Conservation (phyloP, 2,888 invertebrate genomes). For the Thalpophila matura region DNA sequence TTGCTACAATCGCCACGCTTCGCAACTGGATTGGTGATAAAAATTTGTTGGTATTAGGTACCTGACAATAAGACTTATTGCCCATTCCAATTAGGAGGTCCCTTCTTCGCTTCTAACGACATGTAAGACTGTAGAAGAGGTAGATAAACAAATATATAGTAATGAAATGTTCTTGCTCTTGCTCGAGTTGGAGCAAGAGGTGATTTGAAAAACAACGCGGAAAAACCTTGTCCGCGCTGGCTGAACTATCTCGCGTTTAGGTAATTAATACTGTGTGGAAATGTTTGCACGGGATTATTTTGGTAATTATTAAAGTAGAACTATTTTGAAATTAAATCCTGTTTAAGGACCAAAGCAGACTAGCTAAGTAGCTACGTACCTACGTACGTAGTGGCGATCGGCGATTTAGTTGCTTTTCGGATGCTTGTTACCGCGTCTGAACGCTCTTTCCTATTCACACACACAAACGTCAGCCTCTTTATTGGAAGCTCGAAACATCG, state of each 20-base stretch:
- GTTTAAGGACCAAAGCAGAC: too few relatives aligned
- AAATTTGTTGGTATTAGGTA: background rate
- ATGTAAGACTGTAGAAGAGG: background rate
- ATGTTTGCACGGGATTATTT: background rate
- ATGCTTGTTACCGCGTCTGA: too few relatives aligned
- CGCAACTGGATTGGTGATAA: background rate
- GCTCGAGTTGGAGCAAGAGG: background rate
- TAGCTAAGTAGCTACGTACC: too few relatives aligned
- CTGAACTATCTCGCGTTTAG: background rate
- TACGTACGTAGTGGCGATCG: too few relatives aligned
- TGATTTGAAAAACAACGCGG: background rate
- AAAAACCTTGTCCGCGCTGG: background rate
- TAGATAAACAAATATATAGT: background rate
- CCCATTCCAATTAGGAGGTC: too few relatives aligned
- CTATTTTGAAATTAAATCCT: background rate
- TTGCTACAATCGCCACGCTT: background rate
- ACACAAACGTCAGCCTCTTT: too few relatives aligned
- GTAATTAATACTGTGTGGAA: background rate
- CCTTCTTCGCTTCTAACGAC: background rate
- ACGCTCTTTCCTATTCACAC: too few relatives aligned
- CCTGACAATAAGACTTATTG: too few relatives aligned
- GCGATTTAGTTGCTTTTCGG: too few relatives aligned
- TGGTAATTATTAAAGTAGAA: background rate
- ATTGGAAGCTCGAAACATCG: too few relatives aligned
- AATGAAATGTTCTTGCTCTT: background rate